These are phyloP conservation scores for Cinclus mexicanus DNA, from an alignment of 2,113 vertebrate genomes.

Conservation along the genomic window DNA sequence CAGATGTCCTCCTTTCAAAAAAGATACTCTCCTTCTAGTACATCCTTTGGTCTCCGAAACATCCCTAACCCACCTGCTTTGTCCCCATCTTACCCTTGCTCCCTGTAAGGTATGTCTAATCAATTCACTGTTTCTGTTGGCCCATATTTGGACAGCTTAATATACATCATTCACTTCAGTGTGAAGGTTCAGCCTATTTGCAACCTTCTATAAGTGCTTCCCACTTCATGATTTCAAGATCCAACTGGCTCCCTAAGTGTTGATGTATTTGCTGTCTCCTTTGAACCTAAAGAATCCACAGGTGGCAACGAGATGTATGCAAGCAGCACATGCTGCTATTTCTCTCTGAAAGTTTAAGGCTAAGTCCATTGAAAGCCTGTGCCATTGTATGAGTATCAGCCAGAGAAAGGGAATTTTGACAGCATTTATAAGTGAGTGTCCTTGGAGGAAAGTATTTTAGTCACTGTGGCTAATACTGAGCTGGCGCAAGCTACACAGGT, in stretches of 20 bases:
- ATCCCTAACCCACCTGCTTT: not conserved
- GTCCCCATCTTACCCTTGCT: not conserved
- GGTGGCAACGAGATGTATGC: not conserved
- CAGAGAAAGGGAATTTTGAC: not conserved
- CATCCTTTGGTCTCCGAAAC: not conserved
- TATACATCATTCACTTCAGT: not conserved
- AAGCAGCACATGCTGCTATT: not conserved
- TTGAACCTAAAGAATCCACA: constrained; percentile 9
- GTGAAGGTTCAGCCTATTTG: not conserved
- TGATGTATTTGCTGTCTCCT: not conserved
- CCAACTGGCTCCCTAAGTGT: not conserved
- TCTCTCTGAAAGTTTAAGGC: not conserved
- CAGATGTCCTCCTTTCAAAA: not conserved
- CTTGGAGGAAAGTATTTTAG: not conserved
- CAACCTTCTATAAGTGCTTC: not conserved
- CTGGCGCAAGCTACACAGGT: not conserved
- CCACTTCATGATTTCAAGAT: not conserved
- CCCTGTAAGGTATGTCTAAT: not conserved
- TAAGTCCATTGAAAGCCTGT: not conserved
- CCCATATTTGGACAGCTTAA: not conserved
- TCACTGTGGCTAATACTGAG: not conserved
- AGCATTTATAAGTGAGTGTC: not conserved
- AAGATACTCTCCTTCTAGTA: not conserved
- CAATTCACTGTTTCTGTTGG: not conserved
- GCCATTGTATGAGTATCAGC: not conserved